Evolutionary conservation across 2,797 vertebrate species (phyloP).

Genomic region (Amazona finschi): DNA sequence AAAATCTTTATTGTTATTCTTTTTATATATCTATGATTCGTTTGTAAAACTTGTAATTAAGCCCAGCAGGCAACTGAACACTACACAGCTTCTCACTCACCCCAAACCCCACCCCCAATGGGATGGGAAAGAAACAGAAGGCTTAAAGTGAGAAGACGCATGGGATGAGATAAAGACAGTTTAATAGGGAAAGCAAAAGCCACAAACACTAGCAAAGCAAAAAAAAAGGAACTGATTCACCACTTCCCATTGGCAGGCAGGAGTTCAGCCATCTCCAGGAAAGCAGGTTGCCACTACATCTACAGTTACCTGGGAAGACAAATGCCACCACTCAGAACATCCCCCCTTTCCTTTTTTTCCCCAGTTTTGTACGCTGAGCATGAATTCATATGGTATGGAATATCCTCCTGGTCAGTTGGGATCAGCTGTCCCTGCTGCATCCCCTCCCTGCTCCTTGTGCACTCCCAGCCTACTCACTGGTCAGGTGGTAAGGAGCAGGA

Average conservation of each 20-base stretch:
- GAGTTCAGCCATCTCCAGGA: background rate
- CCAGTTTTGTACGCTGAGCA: background rate
- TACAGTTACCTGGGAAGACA: background rate
- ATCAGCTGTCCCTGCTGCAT: background rate
- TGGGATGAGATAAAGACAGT: background rate
- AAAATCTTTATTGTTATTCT: background rate
- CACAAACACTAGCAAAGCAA: background rate
- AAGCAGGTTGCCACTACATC: background rate
- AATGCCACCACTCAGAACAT: background rate
- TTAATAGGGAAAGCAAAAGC: background rate
- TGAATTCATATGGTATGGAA: background rate
- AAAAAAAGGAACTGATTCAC: background rate
- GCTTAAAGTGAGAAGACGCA: background rate
- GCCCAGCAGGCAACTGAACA: background rate
- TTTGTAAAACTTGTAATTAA: background rate
- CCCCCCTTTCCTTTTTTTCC: background rate
- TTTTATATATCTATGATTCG: background rate
- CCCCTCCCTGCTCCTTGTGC: background rate
- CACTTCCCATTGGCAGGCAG: background rate
- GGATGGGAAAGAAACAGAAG: background rate
- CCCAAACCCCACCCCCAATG: background rate
- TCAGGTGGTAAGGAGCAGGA: background rate
- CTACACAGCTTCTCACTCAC: background rate
- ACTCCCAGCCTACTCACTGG: background rate
- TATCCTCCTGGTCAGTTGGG: background rate